Evolutionary conservation across 2,113 vertebrate genomes (phyloP).

Genomic region (Emydura subglobosa): DNA sequence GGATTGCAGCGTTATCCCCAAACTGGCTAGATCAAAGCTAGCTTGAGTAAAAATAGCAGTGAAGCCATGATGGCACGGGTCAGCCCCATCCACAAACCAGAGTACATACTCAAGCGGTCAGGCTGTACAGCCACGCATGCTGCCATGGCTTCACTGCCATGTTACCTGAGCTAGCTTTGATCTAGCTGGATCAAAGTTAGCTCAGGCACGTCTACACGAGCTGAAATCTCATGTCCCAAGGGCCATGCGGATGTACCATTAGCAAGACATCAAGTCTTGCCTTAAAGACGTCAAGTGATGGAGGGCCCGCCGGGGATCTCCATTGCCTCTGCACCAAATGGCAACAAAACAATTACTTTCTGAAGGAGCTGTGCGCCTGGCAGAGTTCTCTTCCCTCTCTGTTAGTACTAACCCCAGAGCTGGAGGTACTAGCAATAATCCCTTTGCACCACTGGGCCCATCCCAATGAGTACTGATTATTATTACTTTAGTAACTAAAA

Average conservation of each 20-base stretch:
- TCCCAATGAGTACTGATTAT: background rate
- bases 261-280: background rate
- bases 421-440: background rate
- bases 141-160: background rate
- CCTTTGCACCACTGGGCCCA: background rate
- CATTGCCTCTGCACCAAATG: background rate
- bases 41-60: background rate
- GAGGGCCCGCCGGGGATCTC: background rate
- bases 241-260: background rate
- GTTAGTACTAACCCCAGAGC: background rate
- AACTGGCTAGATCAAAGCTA: background rate
- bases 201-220: background rate
- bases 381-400: background rate
- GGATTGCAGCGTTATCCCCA: background rate
- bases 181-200: background rate
- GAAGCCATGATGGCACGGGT: background rate
- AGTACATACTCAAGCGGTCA: background rate
- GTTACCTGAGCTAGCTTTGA: background rate
- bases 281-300: background rate
- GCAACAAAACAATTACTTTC: background rate
- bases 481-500: background rate
- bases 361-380: background rate
- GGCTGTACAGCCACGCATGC: background rate
- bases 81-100: background rate
- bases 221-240: too few species aligned